Evolutionary conservation across 2,797 vertebrate species (phyloP), one percentile per base, ranked within the genome.

Genomic region (Orientallactaga sibirica): DNA sequence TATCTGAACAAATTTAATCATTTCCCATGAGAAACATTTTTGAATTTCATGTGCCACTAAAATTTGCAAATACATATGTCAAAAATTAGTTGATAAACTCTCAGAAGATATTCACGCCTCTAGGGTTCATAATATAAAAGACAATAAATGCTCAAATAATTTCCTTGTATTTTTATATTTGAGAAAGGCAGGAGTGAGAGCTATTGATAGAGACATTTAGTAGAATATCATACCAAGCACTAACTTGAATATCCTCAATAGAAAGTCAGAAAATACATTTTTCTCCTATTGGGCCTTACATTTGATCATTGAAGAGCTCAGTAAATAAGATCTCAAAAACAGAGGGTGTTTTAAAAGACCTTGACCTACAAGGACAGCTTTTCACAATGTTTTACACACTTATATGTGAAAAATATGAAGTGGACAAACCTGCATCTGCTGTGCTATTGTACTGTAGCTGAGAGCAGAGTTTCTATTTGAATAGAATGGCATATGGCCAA

Each of bases 401-500:
- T 64, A n/a, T 2, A 15, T n/a, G 10, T 66, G 18, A 61, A 74
- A 43, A 73, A 55, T 12, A 81, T 27, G 20, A 64, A 66, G 71
- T 9, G 48, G 4, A 3, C 5, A 68, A 87, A 29, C 25, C 29
- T 52, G 19, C 2, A 55, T n/a, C 48, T 74, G 27, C 27, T 8
- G 2, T 52, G 55, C 75, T 78, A 75, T 24, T 88, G 29, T 61
- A 93, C 22, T 73, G 4, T 74, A 85, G 22, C 81, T 55, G 22
- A 71, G 92, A 92, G 87, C 79, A 24, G 75, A 82, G 74, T 48
- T 25, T 79, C 61, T 68, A 5, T 89, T 82, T 91, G 66, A 74
- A 68, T 10, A 79, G 27, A 92, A 55, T 61, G 75, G 79, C 74
- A 75, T 73, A 22, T 61, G 67, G 41, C 78, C 74, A 91, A 0